Evolutionary conservation across 2,113 vertebrate genomes (phyloP), one percentile per base, ranked within the genome.

Genomic region (Zeus faber): DNA sequence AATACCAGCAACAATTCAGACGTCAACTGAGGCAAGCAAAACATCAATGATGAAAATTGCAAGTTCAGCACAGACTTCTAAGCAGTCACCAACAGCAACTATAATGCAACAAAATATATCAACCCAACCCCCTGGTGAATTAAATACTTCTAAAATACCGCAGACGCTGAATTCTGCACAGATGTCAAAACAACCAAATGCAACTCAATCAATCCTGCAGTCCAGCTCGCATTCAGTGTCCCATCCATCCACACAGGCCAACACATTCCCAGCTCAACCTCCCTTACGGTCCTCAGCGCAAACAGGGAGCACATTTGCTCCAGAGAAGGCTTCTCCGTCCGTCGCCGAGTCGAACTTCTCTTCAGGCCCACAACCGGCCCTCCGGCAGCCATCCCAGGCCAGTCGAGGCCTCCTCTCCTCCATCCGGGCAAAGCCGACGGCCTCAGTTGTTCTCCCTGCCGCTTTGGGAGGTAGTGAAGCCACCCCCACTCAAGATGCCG

Each of bases 331-430:
- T 22, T 3, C 73, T 33, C 72, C 65, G 29, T 60, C 63, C 31
- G 35, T 48, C 4, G 66, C 61, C 5, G 77, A 76, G 5, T 49
- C 72, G 6, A 40, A 67, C 47, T 24, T 79, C 16, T 62, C 78
- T 4, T 70, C 73, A 3, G 62, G 50, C 31, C 80, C 77, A 50
- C 73, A 62, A 7, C 24, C 49, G 27, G 20, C 62, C 10, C n/a
- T 46, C 11, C 47, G 73, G 31, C 68, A 74, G 26, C 20, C 72
- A 3, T n/a, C 49, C 26, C 65, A 80, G 77, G 64, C 37, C 67
- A 57, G 17, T 41, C 70, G 45, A 49, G 25, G 47, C 57, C 48
- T 65, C 43, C 62, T 59, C 1, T 23, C 62, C 11, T 2, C 16
- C 48, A 54, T 7, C 22, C 66, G 58, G 37, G 23, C 61, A 22